phyloP scores from a whole-genome alignment of 2,113 vertebrate species.

The Scartelaos histophorus region DNA sequence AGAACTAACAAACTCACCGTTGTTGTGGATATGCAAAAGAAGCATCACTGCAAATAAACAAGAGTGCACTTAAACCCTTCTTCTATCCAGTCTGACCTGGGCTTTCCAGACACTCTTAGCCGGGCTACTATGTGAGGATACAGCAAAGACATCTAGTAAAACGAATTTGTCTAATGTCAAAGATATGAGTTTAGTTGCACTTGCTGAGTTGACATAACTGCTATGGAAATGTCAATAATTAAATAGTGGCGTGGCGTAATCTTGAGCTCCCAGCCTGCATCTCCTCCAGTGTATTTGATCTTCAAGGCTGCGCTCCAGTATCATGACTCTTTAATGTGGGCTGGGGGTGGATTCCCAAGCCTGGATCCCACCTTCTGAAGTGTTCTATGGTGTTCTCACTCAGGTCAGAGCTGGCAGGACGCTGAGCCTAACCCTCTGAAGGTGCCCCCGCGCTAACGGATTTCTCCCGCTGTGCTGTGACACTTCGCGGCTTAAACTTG shows the following conservation, averaged over 20 bases:
- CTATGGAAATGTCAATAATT: constrained; percentile 74
- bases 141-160: constrained; percentile 32
- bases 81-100: too few species aligned
- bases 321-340: constrained; percentile 69
- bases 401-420: constrained; percentile 49
- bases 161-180: constrained; percentile 53
- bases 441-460: constrained; percentile 54
- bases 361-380: constrained; percentile 60
- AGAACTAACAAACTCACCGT: too few species aligned
- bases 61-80: too few species aligned
- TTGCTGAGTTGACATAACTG: constrained; percentile 71
- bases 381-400: constrained; percentile 41
- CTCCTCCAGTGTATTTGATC: constrained; percentile 72
- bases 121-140: constrained; percentile 17
- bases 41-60: too few species aligned
- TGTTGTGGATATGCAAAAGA: too few species aligned
- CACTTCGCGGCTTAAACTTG: constrained; percentile 34
- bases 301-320: constrained; percentile 66
- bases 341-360: constrained; percentile 58
- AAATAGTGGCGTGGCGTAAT: constrained; percentile 64
- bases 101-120: not conserved
- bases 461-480: constrained; percentile 57
- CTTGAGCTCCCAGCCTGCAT: constrained; percentile 73
- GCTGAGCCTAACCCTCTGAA: constrained; percentile 64
- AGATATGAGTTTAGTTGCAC: constrained; percentile 45